Conservation (phyloP, 2,797 vertebrate species). For the Cercopithecus neglectus region DNA sequence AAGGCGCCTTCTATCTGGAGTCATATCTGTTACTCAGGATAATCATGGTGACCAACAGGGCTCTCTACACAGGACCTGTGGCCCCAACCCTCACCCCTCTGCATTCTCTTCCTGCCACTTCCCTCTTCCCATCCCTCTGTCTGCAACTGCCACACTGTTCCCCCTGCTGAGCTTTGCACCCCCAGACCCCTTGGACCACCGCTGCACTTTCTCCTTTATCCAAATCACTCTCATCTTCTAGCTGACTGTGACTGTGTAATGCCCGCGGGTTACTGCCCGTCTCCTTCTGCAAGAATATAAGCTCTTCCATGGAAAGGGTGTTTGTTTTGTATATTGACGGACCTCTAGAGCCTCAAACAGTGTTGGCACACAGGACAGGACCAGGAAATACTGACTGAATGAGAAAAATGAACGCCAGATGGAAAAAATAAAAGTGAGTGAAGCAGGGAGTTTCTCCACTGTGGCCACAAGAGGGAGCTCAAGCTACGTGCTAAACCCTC, state of each 20-base stretch:
- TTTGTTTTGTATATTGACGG: background rate
- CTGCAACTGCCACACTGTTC: background rate
- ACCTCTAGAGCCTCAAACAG: background rate
- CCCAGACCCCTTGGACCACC: accelerated
- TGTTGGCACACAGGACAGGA: background rate
- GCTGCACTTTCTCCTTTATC: background rate
- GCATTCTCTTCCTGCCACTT: background rate
- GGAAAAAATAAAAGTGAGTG: accelerated
- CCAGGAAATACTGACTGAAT: background rate
- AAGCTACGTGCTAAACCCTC: background rate
- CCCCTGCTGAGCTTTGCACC: background rate
- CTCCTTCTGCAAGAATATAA: background rate
- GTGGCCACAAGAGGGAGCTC: background rate
- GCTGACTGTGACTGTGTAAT: background rate
- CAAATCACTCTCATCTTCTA: background rate
- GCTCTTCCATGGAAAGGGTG: background rate
- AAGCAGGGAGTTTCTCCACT: background rate
- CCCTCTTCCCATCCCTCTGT: background rate
- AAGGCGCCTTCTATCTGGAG: accelerated
- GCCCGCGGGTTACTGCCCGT: too few species aligned
- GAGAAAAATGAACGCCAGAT: background rate
- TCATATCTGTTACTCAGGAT: background rate
- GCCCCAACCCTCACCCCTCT: background rate
- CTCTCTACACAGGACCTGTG: background rate
- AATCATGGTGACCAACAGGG: background rate